Evolutionary conservation across 2,797 vertebrate species (phyloP), one percentile per base, ranked within the genome.

Genomic region (Melanotaenia boesemani): DNA sequence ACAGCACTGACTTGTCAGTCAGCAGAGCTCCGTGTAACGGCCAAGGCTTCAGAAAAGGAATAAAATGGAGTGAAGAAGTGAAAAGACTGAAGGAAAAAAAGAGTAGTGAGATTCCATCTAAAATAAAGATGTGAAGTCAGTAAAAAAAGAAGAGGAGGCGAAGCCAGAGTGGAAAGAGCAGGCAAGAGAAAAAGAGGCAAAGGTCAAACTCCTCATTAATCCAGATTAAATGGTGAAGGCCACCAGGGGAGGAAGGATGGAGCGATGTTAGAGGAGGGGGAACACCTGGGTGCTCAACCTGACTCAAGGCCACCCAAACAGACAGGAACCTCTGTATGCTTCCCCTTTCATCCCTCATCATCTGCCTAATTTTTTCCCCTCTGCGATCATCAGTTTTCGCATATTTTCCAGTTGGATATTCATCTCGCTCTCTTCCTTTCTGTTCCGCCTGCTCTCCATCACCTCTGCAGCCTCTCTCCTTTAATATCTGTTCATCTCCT

Each of bases 161-260:
- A 73, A 52, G 57, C 55, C 6, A 65, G 24, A 58, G 72, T 0
- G 30, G 26, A 77, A 44, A 61, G 15, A 67, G 37, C 50, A 12
- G 11, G 34, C 54, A 69, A 64, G 64, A 59, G 66, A 58, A 11
- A 76, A 44, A 32, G 70, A 76, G 67, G 73, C 48, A 77, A 91
- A 92, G 89, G 90, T 89, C 90, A 85, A 26, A 16, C 41, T 76
- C 39, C 89, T 91, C 80, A 89, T 91, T 91, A 88, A 90, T 91
- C 86, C 86, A 90, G 82, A 88, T 89, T 85, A 91, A 87, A 80
- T 24, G 67, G 65, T 71, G 76, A 78, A 79, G 85, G 84, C 87
- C 86, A 83, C 82, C 81, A 65, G 77, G 82, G 82, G 74, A 86
- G 87, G 63, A 83, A 61, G 68, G 70, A 74, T 57, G 63, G 48